phyloP scores from a whole-genome alignment of 92 coral and sea anemone species.

The Phymanthus crucifer region DNA sequence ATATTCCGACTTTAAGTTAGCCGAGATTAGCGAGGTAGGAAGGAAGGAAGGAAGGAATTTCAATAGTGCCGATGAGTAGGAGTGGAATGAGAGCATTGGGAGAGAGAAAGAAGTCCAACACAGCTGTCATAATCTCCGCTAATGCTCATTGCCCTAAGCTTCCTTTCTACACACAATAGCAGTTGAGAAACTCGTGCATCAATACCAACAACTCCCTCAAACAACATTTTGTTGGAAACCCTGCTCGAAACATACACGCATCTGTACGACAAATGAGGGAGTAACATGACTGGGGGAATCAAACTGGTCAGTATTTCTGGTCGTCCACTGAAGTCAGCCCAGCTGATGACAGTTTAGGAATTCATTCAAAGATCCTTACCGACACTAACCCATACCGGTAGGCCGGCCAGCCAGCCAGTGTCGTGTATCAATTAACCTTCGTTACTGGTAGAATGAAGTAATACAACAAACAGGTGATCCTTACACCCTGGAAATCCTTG shows the following conservation, averaged over 20 bases:
- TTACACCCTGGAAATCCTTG: not conserved
- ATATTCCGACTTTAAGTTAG: not conserved
- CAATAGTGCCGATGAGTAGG: not conserved
- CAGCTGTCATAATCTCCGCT: constrained; percentile 10
- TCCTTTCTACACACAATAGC: not conserved
- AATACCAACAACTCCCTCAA: too few relatives aligned
- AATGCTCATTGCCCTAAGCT: not conserved
- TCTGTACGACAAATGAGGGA: too few relatives aligned
- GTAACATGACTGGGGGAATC: too few relatives aligned
- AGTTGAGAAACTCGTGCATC: too few relatives aligned
- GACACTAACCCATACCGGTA: too few relatives aligned
- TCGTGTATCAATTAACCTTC: constrained; percentile 34
- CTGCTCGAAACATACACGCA: not conserved
- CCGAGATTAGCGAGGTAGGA: not conserved
- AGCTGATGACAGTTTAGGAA: constrained; percentile 20
- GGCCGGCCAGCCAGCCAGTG: constrained; percentile 1
- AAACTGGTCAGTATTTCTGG: not conserved
- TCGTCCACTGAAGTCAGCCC: constrained; percentile 1
- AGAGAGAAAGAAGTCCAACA: not conserved
- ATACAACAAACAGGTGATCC: constrained; percentile 30
- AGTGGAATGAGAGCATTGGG: not conserved
- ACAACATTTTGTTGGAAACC: too few relatives aligned
- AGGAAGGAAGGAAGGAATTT: not conserved
- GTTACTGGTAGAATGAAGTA: constrained; percentile 38
- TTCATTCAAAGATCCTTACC: not conserved